Percentiles rank a stretch among this genome's conserved stretches.
Evolutionary conservation across 2,888 invertebrate genomes (phyloP).

Genomic region (Oligia fasciuncula): DNA sequence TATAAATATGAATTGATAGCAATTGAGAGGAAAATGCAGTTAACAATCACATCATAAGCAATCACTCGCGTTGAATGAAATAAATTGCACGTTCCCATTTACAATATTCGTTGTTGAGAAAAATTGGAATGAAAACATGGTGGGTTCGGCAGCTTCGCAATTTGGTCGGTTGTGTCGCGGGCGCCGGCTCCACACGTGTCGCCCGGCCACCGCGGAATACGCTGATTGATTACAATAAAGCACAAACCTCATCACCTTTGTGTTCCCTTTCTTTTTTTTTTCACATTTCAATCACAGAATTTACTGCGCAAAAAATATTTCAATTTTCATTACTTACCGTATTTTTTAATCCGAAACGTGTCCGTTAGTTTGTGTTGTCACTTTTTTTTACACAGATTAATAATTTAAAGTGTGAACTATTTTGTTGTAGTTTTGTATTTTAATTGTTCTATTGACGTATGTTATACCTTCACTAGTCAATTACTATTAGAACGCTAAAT

Average conservation of each 20-base stretch:
- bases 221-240: constrained; percentile 82
- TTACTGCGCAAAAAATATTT: constrained; percentile 49
- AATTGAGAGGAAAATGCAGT: constrained; percentile 75
- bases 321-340: constrained; percentile 51
- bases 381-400: constrained; percentile 34
- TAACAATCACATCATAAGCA: constrained; percentile 87
- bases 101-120: constrained; percentile 82
- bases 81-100: constrained; percentile 85
- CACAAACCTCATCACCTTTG: constrained; percentile 71
- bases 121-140: constrained; percentile 81
- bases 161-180: constrained; percentile 80
- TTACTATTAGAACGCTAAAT: not conserved
- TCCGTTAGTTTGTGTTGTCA: constrained; percentile 12
- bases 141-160: constrained; percentile 79
- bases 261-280: constrained; percentile 59
- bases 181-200: constrained; percentile 38
- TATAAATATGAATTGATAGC: constrained; percentile 53
- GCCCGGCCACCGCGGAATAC: constrained; percentile 66
- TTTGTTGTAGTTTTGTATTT: constrained; percentile 16
- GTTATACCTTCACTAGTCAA: not conserved
- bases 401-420: constrained; percentile 20
- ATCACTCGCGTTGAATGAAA: constrained; percentile 84
- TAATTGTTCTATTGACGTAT: not conserved
- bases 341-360: constrained; percentile 39
- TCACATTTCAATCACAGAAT: constrained; percentile 62